Base-by-base conservation (phyloP, 2,113 vertebrate genomes). In the Diphyllodes magnificus region DNA sequence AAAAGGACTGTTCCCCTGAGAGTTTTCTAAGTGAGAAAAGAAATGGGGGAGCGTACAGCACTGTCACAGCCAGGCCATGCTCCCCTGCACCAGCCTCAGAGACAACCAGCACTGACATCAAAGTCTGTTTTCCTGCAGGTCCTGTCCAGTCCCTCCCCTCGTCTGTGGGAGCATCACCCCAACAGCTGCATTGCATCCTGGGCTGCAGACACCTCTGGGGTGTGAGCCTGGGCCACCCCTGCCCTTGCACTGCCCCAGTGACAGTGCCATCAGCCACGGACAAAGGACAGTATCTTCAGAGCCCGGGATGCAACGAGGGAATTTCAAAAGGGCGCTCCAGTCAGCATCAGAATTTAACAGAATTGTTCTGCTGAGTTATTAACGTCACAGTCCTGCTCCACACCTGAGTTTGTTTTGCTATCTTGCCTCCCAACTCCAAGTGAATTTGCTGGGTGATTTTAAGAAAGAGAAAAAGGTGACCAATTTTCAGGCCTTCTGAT, bases 401-500 rank as follows among this genome's bases (percentile, higher is more conserved):
- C 71, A 94, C 69, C 47, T 3, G 4, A 64, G 53, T 23, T 65
- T 42, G 45, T n/a, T 90, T 51, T 4, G 0, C 45, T 83, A 28
- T n/a, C 84, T 84, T 9, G 5, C 56, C 61, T 92, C 87, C 39
- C 33, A 22, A 86, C 3, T 33, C 49, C 60, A 56, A 73, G n/a
- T 7, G 31, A 82, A 91, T 35, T 81, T 77, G 28, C 60, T 72
- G 21, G 53, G 50, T 5, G 8, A 47, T 81, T 94, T 80, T 79
- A 65, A 10, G 69, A 71, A 90, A 78, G 21, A 80, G 56, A 39
- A 83, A 87, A 83, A 69, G 20, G 27, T 2, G 64, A 69, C 78
- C 85, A 80, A 60, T 93, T 87, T 91, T 88, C 81, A 87, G 61
- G 84, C 70, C 93, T 93, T 91, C 90, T 82, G 90, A 93, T 97